Conservation (phyloP, 2,797 vertebrate species). For the Synanceia verrucosa region DNA sequence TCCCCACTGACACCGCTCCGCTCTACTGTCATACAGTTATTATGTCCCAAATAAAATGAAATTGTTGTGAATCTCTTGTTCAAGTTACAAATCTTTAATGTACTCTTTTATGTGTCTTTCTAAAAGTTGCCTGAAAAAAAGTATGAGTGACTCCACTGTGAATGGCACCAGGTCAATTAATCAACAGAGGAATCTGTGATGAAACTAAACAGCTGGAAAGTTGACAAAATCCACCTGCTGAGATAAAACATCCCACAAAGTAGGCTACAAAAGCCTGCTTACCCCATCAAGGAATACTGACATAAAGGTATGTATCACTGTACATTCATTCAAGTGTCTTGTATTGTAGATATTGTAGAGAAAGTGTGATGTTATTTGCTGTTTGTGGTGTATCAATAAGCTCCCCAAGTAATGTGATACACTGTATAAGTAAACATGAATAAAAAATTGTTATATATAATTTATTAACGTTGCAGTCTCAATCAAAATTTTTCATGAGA, state of each 20-base stretch:
- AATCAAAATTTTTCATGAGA: neutral
- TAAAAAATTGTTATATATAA: neutral
- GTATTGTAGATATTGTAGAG: neutral
- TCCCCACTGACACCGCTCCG: neutral
- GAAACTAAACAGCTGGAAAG: neutral
- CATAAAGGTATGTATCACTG: no score
- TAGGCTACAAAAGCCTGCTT: neutral
- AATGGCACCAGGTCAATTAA: neutral
- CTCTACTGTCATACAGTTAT: no score
- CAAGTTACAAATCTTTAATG: neutral
- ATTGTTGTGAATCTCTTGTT: no score
- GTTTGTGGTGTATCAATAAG: neutral
- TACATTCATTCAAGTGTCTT: neutral
- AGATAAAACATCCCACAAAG: neutral
- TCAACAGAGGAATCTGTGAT: neutral
- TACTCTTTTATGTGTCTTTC: neutral
- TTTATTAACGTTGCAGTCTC: neutral
- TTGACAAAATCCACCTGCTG: slow-evolving; percentile 5
- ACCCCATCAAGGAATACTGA: no score
- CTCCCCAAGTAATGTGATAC: neutral
- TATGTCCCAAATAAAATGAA: no score
- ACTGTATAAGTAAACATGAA: neutral
- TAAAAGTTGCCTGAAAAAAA: neutral
- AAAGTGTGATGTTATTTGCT: neutral
- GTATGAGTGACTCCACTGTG: neutral